Conservation (phyloP, 2,797 vertebrate genomes). For the Cichlasoma orientale region DNA sequence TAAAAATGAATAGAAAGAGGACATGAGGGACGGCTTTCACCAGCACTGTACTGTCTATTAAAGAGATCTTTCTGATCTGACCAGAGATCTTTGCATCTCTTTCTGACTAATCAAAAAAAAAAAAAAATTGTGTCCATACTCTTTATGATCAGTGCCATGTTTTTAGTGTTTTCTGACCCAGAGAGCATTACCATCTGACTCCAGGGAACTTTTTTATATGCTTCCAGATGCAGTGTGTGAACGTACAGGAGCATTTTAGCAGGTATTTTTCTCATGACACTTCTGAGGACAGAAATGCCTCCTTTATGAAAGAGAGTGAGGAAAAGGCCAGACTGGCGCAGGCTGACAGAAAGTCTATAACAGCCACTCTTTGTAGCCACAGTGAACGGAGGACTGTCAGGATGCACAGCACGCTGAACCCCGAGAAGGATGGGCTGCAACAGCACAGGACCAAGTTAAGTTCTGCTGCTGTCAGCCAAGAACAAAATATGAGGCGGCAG, state of each 20-base stretch:
- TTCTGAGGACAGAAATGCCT: neutral
- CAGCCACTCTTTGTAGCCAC: neutral
- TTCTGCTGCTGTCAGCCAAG: neutral
- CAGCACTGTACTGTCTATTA: neutral
- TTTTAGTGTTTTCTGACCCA: neutral
- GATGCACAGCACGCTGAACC: neutral
- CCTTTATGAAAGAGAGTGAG: neutral
- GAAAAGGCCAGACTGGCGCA: neutral
- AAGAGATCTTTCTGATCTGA: neutral
- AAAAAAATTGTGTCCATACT: too few species aligned
- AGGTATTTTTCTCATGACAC: neutral
- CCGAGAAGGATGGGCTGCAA: neutral
- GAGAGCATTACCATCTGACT: neutral
- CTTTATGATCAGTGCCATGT: neutral
- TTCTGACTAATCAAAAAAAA: neutral
- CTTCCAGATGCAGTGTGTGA: neutral
- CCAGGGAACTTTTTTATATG: neutral
- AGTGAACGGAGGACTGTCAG: neutral
- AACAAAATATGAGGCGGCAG: neutral
- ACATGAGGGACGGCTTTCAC: fast-evolving
- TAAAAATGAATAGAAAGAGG: neutral
- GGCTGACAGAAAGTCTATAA: neutral
- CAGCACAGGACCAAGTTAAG: neutral
- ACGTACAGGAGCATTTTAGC: too few species aligned
- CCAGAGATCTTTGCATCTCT: neutral